A percentile compares a stretch with the other conserved stretches of the same genome.
These are phyloP conservation scores for Argyresthia albistria DNA, from an alignment of 2,888 invertebrate genomes.

Conservation along the genomic window DNA sequence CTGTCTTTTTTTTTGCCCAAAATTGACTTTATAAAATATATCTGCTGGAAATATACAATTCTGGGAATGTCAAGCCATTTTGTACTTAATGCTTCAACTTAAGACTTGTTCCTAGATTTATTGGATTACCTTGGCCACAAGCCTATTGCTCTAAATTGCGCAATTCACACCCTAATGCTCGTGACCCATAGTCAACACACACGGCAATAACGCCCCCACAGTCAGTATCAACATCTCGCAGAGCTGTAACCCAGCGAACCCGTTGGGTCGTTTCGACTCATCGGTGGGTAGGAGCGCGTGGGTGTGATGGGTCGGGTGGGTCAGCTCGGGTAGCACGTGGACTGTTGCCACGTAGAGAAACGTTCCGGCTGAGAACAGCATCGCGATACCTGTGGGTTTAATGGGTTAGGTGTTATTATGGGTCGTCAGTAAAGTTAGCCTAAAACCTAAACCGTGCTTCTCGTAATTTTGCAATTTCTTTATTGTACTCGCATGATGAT, in stretches of 20 bases:
- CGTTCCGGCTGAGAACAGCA: conserved; percentile 99
- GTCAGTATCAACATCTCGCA: conserved; percentile 88
- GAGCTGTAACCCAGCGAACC: conserved; percentile 75
- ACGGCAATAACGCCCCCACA: conserved; percentile 89
- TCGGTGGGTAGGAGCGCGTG: conserved; percentile 46
- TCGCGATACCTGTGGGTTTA: conserved; percentile 80
- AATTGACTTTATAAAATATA: too few relatives aligned
- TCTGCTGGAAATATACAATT: too few relatives aligned
- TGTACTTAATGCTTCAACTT: too few relatives aligned
- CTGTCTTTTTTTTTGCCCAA: too few relatives aligned
- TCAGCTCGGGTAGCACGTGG: conserved; percentile 96
- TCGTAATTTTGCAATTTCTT: too few relatives aligned
- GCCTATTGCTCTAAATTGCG: too few relatives aligned
- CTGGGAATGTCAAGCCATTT: too few relatives aligned
- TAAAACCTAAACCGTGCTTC: too few relatives aligned
- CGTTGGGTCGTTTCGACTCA: conserved; percentile 28
- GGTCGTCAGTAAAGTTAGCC: conserved; percentile 6
- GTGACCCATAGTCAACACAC: conserved; percentile 93
- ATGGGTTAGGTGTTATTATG: conserved; percentile 50
- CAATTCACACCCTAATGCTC: conserved; percentile 76
- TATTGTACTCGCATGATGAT: too few relatives aligned
- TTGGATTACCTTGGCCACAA: too few relatives aligned
- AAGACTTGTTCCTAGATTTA: too few relatives aligned
- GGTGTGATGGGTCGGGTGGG: conserved; percentile 61
- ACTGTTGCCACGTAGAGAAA: conserved; percentile 99